phyloP scores from a whole-genome alignment of 1,140 invertebrate genomes.

The Pogonomyrmex californicus region DNA sequence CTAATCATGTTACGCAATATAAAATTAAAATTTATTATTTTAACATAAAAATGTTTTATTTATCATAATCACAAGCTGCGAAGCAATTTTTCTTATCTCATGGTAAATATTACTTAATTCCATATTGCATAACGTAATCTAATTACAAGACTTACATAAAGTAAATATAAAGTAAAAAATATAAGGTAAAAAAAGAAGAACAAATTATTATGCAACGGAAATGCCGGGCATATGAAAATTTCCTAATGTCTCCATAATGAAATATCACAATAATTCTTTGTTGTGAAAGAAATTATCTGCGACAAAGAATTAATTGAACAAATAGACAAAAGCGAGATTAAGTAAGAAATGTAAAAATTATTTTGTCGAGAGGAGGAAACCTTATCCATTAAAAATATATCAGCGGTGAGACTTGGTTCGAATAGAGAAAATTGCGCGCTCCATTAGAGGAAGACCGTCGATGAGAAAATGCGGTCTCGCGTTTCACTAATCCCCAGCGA shows the following conservation, averaged over 20 bases:
- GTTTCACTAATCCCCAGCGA: neutral
- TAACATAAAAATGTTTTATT: neutral
- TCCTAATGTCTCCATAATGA: neutral
- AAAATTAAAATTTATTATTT: constrained; percentile 21
- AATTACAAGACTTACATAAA: neutral
- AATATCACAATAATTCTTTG: constrained; percentile 8
- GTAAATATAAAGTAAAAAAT: neutral
- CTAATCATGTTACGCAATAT: constrained; percentile 5
- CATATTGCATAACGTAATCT: constrained; percentile 3
- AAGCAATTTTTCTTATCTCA: constrained; percentile 4
- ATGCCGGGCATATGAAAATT: neutral
- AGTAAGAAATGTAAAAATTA: neutral
- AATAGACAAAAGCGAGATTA: neutral
- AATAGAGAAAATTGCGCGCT: neutral
- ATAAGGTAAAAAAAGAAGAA: neutral
- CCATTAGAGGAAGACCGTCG: neutral
- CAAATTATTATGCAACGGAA: neutral
- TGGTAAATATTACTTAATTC: constrained; percentile 19
- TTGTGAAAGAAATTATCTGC: neutral
- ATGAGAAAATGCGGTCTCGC: constrained; percentile 5
- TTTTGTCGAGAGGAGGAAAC: neutral
- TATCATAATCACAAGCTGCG: neutral
- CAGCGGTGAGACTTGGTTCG: neutral
- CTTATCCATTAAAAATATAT: constrained; percentile 6
- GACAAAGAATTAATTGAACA: neutral